Evolutionary conservation across 2,113 vertebrate species (phyloP).

Genomic region (Dolichallabes microphthalmus): DNA sequence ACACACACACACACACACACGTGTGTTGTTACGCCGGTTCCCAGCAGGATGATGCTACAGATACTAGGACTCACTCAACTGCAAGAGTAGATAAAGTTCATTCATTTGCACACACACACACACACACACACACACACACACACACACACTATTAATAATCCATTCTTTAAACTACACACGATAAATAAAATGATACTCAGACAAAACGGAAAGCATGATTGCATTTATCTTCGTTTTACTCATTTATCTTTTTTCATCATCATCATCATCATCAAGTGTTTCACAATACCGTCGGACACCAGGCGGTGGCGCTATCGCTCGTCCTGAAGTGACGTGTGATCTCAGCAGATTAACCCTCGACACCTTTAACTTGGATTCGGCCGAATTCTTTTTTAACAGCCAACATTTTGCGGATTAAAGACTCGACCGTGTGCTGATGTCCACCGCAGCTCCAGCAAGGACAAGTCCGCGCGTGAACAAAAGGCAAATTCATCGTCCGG

Average conservation of each 20-base stretch:
- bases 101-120: neutral
- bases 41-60: neutral
- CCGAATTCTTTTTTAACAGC: neutral
- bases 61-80: conserved; percentile 8
- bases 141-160: neutral
- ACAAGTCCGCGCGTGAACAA: neutral
- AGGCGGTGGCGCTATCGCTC: too few relatives aligned
- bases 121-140: neutral
- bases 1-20: neutral
- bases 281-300: neutral
- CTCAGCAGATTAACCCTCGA: neutral
- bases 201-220: neutral
- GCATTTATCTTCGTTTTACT: neutral
- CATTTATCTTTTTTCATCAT: neutral
- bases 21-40: neutral
- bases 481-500: neutral
- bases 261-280: neutral
- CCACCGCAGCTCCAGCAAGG: neutral
- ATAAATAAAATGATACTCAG: neutral
- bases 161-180: too few relatives aligned
- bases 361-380: neutral
- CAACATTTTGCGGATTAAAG: neutral
- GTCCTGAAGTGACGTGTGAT: neutral
- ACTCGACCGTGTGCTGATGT: neutral
- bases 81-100: neutral